Evolutionary conservation across 35 echinoderm and acorn worm species (phyloP), one percentile per base, ranked within the genome.

Genomic region (Strongylocentrotus purpuratus): DNA sequence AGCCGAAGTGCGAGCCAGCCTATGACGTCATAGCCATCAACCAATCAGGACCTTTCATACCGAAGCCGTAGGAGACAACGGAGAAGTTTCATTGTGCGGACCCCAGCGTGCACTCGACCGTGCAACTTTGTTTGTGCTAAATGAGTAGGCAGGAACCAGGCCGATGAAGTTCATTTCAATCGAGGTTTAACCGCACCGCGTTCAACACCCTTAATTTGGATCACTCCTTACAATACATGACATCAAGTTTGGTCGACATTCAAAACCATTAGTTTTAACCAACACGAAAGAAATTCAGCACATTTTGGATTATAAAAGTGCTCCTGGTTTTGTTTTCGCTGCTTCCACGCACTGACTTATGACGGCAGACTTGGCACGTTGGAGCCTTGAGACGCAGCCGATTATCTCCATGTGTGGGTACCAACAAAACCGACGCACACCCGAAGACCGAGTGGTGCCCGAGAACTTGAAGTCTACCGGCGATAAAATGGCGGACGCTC

Each of bases 351-450:
- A 58, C 31, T 32, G 46, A 47, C 48, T 15, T 22, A 93, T 93
- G 91, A 93, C 91, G 48, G 91, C 91, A 46, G 91, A 93, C 31
- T 58, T 93, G 46, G 91, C 91, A 28, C 91, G 91, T 47, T 93
- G 91, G 91, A 93, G 18, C 91, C 45, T 93, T 25, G 91, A 93
- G 91, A 93, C 91, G 33, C 91, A 93, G 91, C 91, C 91, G 31
- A 93, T 93, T 33, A 93, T 93, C 45, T 48, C 91, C 45, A 93
- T 93, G 91, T 93, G 91, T n/a, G 91, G 91, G 91, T 93, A 93
- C 48, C 91, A 93, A 45, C 91, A 93, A 93, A 93, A 93, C 48
- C 45, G 91, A 58, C 91, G 91, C 5, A 32, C 48, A 31, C 91
- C 91, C 45, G 91, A 93, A 46, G 91, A 93, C 33, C 45, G 91